Percentiles rank a stretch among this genome's conserved stretches.
Evolutionary conservation across 2,113 vertebrate genomes (phyloP).

Genomic region (Protobothrops mucrosquamatus): DNA sequence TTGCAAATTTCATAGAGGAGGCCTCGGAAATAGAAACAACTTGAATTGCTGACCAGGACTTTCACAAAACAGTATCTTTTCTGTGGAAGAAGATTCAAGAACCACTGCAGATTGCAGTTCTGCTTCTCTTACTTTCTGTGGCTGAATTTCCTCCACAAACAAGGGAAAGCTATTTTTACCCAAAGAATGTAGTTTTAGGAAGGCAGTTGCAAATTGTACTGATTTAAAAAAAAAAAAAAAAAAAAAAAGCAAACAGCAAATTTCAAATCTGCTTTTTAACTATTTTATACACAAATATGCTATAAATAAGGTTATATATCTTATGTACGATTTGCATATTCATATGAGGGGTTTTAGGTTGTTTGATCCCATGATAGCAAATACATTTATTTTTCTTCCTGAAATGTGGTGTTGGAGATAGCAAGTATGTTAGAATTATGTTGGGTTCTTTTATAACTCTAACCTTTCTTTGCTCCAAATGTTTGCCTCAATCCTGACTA

Average conservation of each 20-base stretch:
- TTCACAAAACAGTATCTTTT: neutral
- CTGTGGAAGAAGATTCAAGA: neutral
- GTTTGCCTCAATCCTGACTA: conserved; percentile 22
- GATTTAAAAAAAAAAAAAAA: neutral
- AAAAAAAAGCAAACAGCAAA: neutral
- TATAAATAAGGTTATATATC: conserved; percentile 50
- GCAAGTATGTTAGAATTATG: conserved; percentile 42
- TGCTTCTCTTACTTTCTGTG: neutral
- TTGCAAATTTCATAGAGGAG: conserved; percentile 66
- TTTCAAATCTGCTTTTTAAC: neutral
- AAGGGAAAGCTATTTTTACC: neutral
- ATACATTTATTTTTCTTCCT: conserved; percentile 38
- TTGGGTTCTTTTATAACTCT: neutral
- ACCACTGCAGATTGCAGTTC: neutral
- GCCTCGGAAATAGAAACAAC: conserved; percentile 60
- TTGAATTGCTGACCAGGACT: neutral
- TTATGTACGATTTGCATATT: conserved; percentile 37
- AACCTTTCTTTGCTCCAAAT: neutral
- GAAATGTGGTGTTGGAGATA: conserved; percentile 27
- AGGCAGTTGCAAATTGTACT: conserved; percentile 21
- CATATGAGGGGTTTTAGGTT: conserved; percentile 24
- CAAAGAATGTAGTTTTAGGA: conserved; percentile 7
- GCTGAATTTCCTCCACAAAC: neutral
- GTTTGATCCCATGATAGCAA: conserved; percentile 11
- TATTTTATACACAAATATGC: conserved; percentile 36